Evolutionary conservation across 2,113 vertebrate genomes (phyloP), one percentile per base, ranked within the genome.

Genomic region (Gnathonemus longibarbis): DNA sequence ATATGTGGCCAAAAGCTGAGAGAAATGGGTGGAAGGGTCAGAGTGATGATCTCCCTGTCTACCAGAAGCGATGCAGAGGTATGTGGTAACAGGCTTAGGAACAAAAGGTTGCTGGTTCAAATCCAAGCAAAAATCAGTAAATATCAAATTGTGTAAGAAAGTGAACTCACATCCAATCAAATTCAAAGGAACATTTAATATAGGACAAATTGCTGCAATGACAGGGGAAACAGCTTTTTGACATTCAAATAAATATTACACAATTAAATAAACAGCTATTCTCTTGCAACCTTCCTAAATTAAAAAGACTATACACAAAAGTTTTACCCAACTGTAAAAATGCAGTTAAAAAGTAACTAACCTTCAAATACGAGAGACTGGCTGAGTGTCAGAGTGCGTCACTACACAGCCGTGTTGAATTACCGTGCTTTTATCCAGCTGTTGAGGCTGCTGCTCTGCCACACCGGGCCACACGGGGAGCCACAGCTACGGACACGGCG

Each of bases 311-410:
- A 48, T 39, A 80, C 35, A n/a, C 21, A 53, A 35, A 87, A 56
- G 85, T 56, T 35, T 53, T 87, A 17, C 50, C 50, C 15, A 53
- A 35, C 27, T 87, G 50, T 27, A 39, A 53, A 52, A 87, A 52
- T 7, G 5, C 27, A 56, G 85, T 87, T 87, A 87, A 87, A 87
- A 50, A 80, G 46, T 80, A 89, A 84, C 88, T 10, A 83, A 83
- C 42, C 70, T 89, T 74, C 62, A 83, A 70, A 70, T 42, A 84
- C 10, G 49, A 42, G 17, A 4, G 35, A 24, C 50, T 39, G 4
- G 15, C 50, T 48, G 39, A 53, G 50, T 84, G 39, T 35, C 52
- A 45, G 5, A 15, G 35, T 52, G 24, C 80, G 19, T 7, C 52
- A 19, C 50, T 66, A 77, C 52, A 62, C 8, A 24, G 50, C 80